Evolutionary conservation across 2,797 vertebrate species (phyloP).

Genomic region (Dendrocincla fuliginosa): DNA sequence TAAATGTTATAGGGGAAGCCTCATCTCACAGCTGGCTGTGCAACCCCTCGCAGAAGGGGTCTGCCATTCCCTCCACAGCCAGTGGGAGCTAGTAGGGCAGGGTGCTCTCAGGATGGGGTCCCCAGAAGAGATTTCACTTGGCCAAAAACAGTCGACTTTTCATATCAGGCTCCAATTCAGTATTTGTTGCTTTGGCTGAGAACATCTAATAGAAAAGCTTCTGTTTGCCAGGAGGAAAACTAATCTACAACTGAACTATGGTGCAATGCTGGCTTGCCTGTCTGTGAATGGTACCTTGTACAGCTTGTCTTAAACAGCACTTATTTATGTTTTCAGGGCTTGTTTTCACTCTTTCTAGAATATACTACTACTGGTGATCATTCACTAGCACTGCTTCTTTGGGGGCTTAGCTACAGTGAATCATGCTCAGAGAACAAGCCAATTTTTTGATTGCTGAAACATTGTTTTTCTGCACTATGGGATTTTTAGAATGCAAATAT

Average conservation of each 20-base stretch:
- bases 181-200: not conserved
- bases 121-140: not conserved
- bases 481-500: conserved; percentile 1
- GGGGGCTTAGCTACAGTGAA: not conserved
- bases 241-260: not conserved
- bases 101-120: not conserved
- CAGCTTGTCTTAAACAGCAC: not conserved
- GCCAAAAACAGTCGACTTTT: not conserved
- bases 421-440: not conserved
- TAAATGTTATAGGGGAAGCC: accelerated
- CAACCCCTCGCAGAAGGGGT: accelerated
- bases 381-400: not conserved
- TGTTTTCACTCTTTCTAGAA: not conserved
- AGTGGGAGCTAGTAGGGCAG: not conserved
- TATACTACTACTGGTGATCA: not conserved
- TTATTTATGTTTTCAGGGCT: not conserved
- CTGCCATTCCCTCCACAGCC: accelerated
- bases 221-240: not conserved
- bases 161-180: accelerated
- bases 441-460: not conserved
- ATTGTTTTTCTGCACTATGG: not conserved
- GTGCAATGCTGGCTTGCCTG: not conserved
- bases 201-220: not conserved
- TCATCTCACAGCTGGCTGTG: accelerated
- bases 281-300: not conserved